These are phyloP conservation scores for Drosophila rubida DNA, from an alignment of 2,888 invertebrate genomes.

Conservation along the genomic window DNA sequence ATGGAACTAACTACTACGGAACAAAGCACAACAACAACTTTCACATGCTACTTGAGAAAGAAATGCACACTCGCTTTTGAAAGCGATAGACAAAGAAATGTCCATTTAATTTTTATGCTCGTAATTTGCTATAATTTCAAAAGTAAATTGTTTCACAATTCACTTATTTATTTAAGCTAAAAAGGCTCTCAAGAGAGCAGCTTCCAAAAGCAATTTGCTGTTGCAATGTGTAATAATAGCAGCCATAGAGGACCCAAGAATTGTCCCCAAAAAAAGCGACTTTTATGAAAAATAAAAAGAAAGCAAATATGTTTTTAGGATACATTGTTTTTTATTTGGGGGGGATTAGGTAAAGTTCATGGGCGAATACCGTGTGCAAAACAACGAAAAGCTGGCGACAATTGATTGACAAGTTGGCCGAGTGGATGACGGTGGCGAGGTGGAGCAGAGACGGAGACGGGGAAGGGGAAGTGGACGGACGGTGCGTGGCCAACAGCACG, in stretches of 20 bases:
- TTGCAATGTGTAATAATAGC: not conserved
- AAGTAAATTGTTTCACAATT: not conserved
- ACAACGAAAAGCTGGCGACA: slow-evolving; percentile 54
- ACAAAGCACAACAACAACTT: not conserved
- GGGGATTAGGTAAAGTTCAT: slow-evolving; percentile 60
- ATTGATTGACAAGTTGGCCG: slow-evolving; percentile 75
- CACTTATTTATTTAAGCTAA: not conserved
- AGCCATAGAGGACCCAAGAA: not conserved
- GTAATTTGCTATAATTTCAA: not conserved
- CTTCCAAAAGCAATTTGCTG: not conserved
- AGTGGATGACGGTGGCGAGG: slow-evolving; percentile 22
- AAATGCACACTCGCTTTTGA: not conserved
- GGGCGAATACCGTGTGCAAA: slow-evolving; percentile 55
- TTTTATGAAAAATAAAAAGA: not conserved
- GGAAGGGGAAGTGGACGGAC: not conserved
- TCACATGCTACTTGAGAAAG: not conserved
- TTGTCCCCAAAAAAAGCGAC: not conserved
- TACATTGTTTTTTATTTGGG: slow-evolving; percentile 12
- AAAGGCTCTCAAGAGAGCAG: not conserved
- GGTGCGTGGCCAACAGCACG: slow-evolving; percentile 53
- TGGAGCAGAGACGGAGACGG: not conserved
- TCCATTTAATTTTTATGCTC: not conserved
- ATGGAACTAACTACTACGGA: slow-evolving; percentile 18
- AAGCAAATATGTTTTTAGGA: not conserved
- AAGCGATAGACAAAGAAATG: not conserved